A percentile compares a stretch with the other conserved stretches of the same genome.
phyloP scores from a whole-genome alignment of 2,113 vertebrate species.

The Odontesthes bonariensis region DNA sequence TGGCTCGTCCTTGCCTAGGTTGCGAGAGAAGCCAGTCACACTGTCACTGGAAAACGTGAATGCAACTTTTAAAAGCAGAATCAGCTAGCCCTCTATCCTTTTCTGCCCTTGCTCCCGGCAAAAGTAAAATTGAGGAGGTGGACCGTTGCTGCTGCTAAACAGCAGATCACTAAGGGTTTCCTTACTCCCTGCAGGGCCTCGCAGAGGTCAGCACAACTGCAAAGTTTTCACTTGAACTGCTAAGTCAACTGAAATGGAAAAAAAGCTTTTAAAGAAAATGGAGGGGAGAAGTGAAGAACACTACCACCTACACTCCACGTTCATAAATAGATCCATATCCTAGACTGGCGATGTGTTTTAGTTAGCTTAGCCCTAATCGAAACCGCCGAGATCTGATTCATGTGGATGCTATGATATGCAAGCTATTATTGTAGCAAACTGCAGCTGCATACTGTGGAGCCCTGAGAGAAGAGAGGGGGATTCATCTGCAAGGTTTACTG shows the following conservation, averaged over 20 bases:
- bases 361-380: slow-evolving; percentile 78
- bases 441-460: slow-evolving; percentile 50
- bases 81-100: slow-evolving; percentile 45
- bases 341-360: slow-evolving; percentile 68
- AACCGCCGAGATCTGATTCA: slow-evolving; percentile 79
- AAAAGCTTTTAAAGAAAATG: slow-evolving; percentile 71
- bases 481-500: slow-evolving; percentile 77
- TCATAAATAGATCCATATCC: slow-evolving; percentile 77
- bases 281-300: slow-evolving; percentile 73
- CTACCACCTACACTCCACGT: slow-evolving; percentile 80
- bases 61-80: slow-evolving; percentile 9
- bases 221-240: slow-evolving; percentile 78
- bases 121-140: slow-evolving; percentile 67
- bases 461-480: slow-evolving; percentile 65
- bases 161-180: slow-evolving; percentile 72
- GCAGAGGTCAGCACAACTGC: slow-evolving; percentile 71
- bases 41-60: slow-evolving; percentile 33
- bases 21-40: slow-evolving; percentile 28
- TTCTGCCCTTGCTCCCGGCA: slow-evolving; percentile 60
- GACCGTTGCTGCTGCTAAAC: slow-evolving; percentile 72
- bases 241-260: slow-evolving; percentile 78
- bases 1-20: slow-evolving; percentile 24
- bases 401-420: slow-evolving; percentile 73
- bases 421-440: slow-evolving; percentile 76
- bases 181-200: slow-evolving; percentile 67